Percentiles rank a stretch among this genome's conserved stretches.
phyloP scores from a whole-genome alignment of 2,113 vertebrate genomes.

The Sminthopsis crassicaudata region DNA sequence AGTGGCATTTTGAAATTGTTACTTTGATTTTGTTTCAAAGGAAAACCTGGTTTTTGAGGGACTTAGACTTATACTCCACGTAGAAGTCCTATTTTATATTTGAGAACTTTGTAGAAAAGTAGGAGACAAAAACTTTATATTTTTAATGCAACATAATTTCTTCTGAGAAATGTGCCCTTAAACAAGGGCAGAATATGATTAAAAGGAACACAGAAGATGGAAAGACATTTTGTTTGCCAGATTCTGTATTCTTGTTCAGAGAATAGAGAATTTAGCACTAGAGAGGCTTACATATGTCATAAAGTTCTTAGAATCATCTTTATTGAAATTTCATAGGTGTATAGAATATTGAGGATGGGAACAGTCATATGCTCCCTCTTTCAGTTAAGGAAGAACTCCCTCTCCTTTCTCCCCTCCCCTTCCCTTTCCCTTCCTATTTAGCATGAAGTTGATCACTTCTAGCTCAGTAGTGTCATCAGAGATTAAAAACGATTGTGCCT shows the following conservation, averaged over 20 bases:
- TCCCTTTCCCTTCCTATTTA: constrained; percentile 42
- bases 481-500: neutral
- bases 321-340: constrained; percentile 69
- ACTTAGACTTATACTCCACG: constrained; percentile 49
- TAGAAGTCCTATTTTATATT: constrained; percentile 39
- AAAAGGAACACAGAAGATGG: neutral
- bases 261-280: constrained; percentile 43
- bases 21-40: constrained; percentile 48
- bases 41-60: neutral
- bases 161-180: constrained; percentile 7
- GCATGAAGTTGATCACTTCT: neutral
- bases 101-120: constrained; percentile 31
- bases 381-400: neutral
- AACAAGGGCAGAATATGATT: neutral
- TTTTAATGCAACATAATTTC: constrained; percentile 16
- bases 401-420: constrained; percentile 27
- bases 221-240: constrained; percentile 33
- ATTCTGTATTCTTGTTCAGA: constrained; percentile 55
- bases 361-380: constrained; percentile 50
- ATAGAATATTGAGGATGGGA: constrained; percentile 58
- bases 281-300: constrained; percentile 62
- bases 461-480: neutral
- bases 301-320: constrained; percentile 75
- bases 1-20: constrained; percentile 12
- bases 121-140: constrained; percentile 8